Evolutionary conservation across 2,888 invertebrate genomes (phyloP).

Genomic region (Maniola hyperantus): DNA sequence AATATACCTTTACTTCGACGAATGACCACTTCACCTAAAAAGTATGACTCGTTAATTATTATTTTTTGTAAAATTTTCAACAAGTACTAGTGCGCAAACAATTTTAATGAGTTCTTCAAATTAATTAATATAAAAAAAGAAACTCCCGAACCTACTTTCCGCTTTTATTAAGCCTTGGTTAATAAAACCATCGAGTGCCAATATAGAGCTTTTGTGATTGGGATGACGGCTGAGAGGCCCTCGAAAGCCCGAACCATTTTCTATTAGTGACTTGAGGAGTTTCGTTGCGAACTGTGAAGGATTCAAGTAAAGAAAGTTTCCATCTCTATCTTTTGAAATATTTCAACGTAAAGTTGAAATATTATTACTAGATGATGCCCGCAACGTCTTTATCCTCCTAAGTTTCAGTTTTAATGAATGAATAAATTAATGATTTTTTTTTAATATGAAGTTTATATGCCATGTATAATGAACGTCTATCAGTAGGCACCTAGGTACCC

Average conservation of each 20-base stretch:
- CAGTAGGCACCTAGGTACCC: too few species aligned
- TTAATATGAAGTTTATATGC: too few species aligned
- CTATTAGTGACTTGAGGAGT: slow-evolving; percentile 32
- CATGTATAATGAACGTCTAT: too few species aligned
- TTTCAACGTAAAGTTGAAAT: neutral
- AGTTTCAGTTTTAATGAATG: too few species aligned
- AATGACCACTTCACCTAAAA: neutral
- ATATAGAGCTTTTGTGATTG: slow-evolving; percentile 34
- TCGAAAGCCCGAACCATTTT: slow-evolving; percentile 33
- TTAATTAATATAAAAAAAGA: neutral
- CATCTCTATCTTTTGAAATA: neutral
- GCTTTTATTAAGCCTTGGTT: slow-evolving; percentile 18
- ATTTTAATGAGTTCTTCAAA: slow-evolving; percentile 5
- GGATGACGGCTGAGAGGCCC: slow-evolving; percentile 27
- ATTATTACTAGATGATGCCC: too few species aligned
- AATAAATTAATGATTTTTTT: too few species aligned
- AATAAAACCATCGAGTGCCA: slow-evolving; percentile 35
- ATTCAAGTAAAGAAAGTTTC: neutral
- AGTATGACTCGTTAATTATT: neutral
- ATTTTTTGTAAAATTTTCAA: neutral
- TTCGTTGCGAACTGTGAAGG: slow-evolving; percentile 19
- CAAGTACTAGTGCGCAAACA: neutral
- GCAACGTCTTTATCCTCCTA: too few species aligned
- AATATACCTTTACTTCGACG: neutral
- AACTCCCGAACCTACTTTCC: neutral